phyloP scores from a whole-genome alignment of 2,797 vertebrate species.

The Poeciliopsis infans region DNA sequence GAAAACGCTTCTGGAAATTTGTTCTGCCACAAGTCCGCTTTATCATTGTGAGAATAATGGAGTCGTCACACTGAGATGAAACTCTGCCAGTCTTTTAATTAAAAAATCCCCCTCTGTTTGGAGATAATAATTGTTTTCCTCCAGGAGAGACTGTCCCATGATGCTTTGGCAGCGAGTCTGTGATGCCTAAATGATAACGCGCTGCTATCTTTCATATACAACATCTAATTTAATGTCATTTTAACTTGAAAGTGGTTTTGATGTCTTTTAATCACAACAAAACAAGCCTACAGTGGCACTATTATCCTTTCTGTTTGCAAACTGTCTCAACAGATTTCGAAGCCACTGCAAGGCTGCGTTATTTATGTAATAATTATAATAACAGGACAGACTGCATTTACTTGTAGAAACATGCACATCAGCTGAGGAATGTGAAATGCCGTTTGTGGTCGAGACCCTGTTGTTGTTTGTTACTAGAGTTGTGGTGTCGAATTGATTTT shows the following conservation, averaged over 20 bases:
- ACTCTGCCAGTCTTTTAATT: slow-evolving; percentile 76
- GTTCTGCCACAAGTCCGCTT: slow-evolving; percentile 62
- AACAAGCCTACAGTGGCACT: slow-evolving; percentile 8
- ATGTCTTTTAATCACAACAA: slow-evolving; percentile 32
- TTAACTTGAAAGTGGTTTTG: slow-evolving; percentile 49
- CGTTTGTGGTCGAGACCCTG: slow-evolving; percentile 15
- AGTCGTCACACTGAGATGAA: slow-evolving; percentile 73
- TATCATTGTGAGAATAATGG: slow-evolving; percentile 71
- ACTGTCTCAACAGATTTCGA: slow-evolving; percentile 40
- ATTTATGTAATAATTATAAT: slow-evolving; percentile 15
- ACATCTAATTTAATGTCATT: slow-evolving; percentile 55
- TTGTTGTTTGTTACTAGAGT: slow-evolving; percentile 7
- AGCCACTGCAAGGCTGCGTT: slow-evolving; percentile 7
- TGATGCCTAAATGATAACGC: slow-evolving; percentile 51
- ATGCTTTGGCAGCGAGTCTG: slow-evolving; percentile 38
- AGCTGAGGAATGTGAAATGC: slow-evolving; percentile 1
- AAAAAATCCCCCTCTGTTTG: slow-evolving; percentile 61
- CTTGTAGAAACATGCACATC: slow-evolving; percentile 10
- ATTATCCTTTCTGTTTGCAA: slow-evolving; percentile 33
- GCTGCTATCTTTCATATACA: slow-evolving; percentile 45
- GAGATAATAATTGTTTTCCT: slow-evolving; percentile 72
- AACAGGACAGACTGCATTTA: not conserved
- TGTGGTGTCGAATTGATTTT: slow-evolving; percentile 7
- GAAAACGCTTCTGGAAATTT: slow-evolving; percentile 57
- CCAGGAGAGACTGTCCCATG: slow-evolving; percentile 44